Base-by-base conservation (phyloP, 2,113 vertebrate genomes). In the Nothoprocta perdicaria region DNA sequence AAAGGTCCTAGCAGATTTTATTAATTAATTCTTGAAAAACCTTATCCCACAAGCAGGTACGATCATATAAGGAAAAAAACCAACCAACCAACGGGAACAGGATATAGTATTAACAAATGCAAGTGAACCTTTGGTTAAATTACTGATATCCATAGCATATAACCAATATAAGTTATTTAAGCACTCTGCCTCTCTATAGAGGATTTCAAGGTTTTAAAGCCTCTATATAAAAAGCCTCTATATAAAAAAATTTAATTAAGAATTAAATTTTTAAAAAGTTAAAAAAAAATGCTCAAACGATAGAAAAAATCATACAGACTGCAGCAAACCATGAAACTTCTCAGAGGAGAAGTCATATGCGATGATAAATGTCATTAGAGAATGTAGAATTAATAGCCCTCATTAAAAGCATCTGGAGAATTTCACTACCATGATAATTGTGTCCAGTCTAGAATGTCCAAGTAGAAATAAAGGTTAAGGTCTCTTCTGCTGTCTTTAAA, bases 341-440 rank as follows among this genome's bases (percentile, higher is more conserved):
- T 93, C 88, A 78, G 48, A 94, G 76, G 76, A n/a, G 46, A 91
- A 83, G 73, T 46, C 91, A 10, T 78, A 46, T 57, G 86, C 84
- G 88, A 91, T 73, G 95, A 91, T 92, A 95, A 91, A 92, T 89
- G 80, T 77, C 88, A 96, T 93, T 73, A 93, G 62, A 95, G 80
- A 75, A 78, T 69, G 93, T 4, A 95, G 46, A 95, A 97, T 97
- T 96, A 96, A 97, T 84, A 93, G 69, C 78, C 69, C 55, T 97
- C 95, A 95, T 97, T 97, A 93, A 86, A 96, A 92, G 79, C 93
- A 96, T 91, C 92, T 93, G 92, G 89, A 96, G 80, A 91, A 92
- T 92, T 95, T 94, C 71, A 68, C 57, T 89, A 60, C 80, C 53
- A 60, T 45, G 46, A 53, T 43, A 86, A 95, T 23, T 21, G 38